phyloP scores from a whole-genome alignment of 2,797 vertebrate genomes.

The Neosilurus hyrtlii region DNA sequence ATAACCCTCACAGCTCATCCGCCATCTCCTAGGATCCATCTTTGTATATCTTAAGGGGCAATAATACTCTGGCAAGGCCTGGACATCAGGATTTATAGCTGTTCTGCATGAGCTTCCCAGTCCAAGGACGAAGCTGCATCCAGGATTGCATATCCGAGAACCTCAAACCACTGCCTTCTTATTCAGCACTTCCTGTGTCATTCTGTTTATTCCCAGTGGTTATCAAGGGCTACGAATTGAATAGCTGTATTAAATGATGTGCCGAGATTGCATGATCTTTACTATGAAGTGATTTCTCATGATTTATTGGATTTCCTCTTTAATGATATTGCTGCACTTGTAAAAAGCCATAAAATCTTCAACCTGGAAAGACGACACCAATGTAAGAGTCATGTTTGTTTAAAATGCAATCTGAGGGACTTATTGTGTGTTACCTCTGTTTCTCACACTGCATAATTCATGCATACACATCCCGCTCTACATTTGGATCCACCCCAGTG shows the following conservation, averaged over 20 bases:
- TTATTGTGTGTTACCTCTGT: background rate
- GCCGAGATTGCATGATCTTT: conserved; percentile 5
- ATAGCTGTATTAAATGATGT: background rate
- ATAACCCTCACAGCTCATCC: background rate
- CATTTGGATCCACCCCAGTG: background rate
- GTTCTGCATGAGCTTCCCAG: conserved; percentile 42
- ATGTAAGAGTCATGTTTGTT: background rate
- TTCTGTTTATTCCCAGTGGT: conserved; percentile 15
- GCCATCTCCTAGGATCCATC: conserved; percentile 31
- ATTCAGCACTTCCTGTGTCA: conserved; percentile 45
- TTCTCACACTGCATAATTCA: conserved; percentile 13
- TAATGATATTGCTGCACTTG: background rate
- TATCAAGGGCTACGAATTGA: background rate
- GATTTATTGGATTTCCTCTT: conserved; percentile 10
- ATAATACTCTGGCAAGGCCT: conserved; percentile 20
- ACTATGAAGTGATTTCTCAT: background rate
- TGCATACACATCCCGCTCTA: conserved; percentile 3
- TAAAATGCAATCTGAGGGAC: conserved; percentile 5
- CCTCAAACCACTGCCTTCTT: conserved; percentile 29
- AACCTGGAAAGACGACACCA: background rate
- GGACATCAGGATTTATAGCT: conserved; percentile 64
- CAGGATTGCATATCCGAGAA: conserved; percentile 39
- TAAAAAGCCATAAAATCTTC: background rate
- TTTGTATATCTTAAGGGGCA: conserved; percentile 26
- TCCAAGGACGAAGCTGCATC: conserved; percentile 51